Conservation (phyloP, 30 jellyfish, hydroid and myxozoan species). For the Pseudorhiza aurosa region DNA sequence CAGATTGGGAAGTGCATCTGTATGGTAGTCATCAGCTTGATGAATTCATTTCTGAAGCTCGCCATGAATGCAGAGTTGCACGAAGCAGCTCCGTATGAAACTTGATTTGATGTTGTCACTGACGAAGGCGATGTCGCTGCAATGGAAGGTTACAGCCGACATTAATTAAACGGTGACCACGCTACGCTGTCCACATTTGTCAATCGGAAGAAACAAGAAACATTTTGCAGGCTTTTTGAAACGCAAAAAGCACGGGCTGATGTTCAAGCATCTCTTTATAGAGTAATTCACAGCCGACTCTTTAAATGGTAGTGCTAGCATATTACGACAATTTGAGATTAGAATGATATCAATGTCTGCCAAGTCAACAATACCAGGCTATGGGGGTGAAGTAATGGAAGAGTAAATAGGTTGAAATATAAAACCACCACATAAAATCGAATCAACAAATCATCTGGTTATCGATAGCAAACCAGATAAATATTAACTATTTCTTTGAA, state of each 20-base stretch:
- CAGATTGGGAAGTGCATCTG: constrained; percentile 75
- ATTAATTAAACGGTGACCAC: not conserved
- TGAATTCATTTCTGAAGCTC: constrained; percentile 49
- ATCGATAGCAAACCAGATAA: too few species aligned
- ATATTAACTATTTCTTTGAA: too few species aligned
- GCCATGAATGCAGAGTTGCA: constrained; percentile 70
- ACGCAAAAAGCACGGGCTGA: too few species aligned
- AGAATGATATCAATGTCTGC: constrained; percentile 81
- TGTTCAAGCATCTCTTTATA: too few species aligned
- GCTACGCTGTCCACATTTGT: too few species aligned
- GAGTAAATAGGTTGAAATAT: too few species aligned
- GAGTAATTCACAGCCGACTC: too few species aligned
- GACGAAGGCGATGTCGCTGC: constrained; percentile 57
- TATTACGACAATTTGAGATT: constrained; percentile 77
- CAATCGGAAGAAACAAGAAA: too few species aligned
- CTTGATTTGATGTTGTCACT: constrained; percentile 32
- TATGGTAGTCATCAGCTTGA: constrained; percentile 9
- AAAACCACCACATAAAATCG: too few species aligned
- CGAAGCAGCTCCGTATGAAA: constrained; percentile 53
- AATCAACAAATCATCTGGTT: too few species aligned
- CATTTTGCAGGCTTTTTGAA: too few species aligned
- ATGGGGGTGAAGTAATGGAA: too few species aligned
- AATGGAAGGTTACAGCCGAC: not conserved
- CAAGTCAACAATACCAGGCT: constrained; percentile 87
- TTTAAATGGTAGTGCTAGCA: constrained; percentile 88